These are phyloP conservation scores for Calycopis cecrops DNA, from an alignment of 1,140 invertebrate genomes.

Conservation along the genomic window DNA sequence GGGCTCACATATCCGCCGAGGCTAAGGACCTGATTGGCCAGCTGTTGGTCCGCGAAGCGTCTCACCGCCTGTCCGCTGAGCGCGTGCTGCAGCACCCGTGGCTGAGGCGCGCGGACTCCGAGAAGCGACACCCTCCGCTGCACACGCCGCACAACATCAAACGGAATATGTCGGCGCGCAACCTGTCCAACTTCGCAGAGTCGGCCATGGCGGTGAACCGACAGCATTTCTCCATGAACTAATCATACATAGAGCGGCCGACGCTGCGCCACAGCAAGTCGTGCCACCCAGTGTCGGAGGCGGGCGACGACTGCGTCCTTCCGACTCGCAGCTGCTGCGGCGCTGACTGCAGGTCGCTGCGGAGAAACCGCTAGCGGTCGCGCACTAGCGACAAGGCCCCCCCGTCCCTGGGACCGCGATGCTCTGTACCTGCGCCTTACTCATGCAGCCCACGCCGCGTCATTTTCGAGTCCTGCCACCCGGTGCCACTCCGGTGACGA, in stretches of 20 bases:
- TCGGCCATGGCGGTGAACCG: constrained; percentile 95
- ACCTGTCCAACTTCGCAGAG: constrained; percentile 94
- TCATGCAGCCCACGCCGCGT: too few species aligned
- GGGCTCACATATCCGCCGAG: constrained; percentile 90
- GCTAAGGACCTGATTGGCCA: constrained; percentile 96
- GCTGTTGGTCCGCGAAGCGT: constrained; percentile 90
- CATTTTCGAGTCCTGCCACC: too few species aligned
- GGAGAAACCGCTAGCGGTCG: constrained; percentile 45
- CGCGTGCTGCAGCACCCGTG: constrained; percentile 92
- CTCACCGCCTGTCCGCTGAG: constrained; percentile 88
- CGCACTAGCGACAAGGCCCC: constrained; percentile 42
- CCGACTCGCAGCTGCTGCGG: constrained; percentile 88
- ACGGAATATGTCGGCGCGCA: constrained; percentile 93
- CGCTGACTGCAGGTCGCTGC: constrained; percentile 78
- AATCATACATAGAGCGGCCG: constrained; percentile 80
- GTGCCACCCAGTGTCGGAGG: constrained; percentile 38
- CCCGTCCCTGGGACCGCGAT: constrained; percentile 4
- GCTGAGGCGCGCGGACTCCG: constrained; percentile 79
- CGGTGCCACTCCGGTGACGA: too few species aligned
- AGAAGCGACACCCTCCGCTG: constrained; percentile 74
- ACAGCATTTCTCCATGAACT: constrained; percentile 93
- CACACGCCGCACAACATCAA: constrained; percentile 91
- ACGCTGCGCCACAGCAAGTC: constrained; percentile 59
- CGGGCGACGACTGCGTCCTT: constrained; percentile 78
- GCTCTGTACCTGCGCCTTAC: too few species aligned